Percentiles rank a stretch among this genome's conserved stretches.
phyloP scores from a whole-genome alignment of 2,113 vertebrate species.

The Lucifuga dentata region DNA sequence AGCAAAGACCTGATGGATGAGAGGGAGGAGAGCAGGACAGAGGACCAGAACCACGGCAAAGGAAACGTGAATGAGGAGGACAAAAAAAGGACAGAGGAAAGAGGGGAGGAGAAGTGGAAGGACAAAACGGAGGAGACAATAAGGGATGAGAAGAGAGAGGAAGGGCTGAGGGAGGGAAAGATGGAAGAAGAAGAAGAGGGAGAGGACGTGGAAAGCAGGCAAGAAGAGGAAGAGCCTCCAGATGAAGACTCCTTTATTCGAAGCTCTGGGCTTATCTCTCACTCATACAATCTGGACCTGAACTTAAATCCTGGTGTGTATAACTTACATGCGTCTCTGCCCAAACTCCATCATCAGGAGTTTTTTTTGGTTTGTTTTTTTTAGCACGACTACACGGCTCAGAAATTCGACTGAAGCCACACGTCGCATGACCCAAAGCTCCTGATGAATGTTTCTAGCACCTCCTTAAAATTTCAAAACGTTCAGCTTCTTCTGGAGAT shows the following conservation, averaged over 20 bases:
- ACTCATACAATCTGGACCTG: conserved; percentile 88
- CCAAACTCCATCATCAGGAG: no score
- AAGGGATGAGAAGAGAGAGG: neutral
- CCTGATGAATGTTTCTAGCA: no score
- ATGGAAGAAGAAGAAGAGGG: conserved; percentile 17
- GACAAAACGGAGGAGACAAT: neutral
- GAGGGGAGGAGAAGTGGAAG: conserved; percentile 1
- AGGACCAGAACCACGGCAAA: neutral
- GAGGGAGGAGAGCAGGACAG: neutral
- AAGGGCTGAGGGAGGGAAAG: neutral
- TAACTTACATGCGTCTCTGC: neutral
- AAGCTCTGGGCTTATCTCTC: conserved; percentile 90
- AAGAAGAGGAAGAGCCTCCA: conserved; percentile 13
- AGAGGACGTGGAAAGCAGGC: neutral
- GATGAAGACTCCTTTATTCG: conserved; percentile 83
- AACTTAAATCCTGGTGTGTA: conserved; percentile 86
- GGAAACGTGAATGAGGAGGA: no score
- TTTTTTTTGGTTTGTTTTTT: no score
- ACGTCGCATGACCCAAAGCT: no score
- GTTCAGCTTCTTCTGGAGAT: no score
- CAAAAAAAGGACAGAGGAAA: neutral
- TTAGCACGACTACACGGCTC: no score
- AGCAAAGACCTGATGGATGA: conserved; percentile 83
- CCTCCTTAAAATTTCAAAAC: no score
- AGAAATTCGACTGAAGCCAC: no score